Evolutionary conservation across 2,113 vertebrate species (phyloP), one percentile per base, ranked within the genome.

Genomic region (Brachypteracias leptosomus): DNA sequence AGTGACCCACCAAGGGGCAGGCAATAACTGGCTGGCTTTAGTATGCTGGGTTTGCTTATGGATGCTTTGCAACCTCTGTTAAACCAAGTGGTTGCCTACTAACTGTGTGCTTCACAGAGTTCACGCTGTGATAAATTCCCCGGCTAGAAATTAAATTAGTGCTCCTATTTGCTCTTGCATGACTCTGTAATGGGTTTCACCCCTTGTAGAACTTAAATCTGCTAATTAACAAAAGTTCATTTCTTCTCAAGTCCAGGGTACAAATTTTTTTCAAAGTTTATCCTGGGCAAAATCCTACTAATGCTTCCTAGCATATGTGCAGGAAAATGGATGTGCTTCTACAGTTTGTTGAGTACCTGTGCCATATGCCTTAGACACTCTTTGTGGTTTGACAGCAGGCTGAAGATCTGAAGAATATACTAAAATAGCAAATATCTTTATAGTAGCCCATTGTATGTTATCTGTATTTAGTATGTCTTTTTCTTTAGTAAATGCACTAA

Each of bases 111-210:
- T 58, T 78, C 78, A 42, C 29, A 47, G 59, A 71, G 55, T 57
- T 57, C 85, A 77, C 46, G 17, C 68, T n/a, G 75, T 40, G 93
- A 96, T 82, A 95, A 97, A 97, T 96, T 95, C 95, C 95, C 91
- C 13, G 35, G 92, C 84, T 92, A 95, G 91, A 94, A 96, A 97
- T 94, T 95, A 89, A 97, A 97, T 96, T 92, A 96, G 75, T 57
- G 76, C 90, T 95, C 90, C 55, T 95, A 58, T 74, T 94, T 96
- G 95, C 86, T 95, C 95, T 96, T 84, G 90, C 42, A 4, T 85
- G 93, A 97, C 95, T 94, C 95, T 3, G 3, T 74, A 94, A 96
- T 58, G 79, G 85, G 88, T 96, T 95, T 88, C 85, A 90, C 68
- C 85, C 85, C 89, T 91, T 66, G 90, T 17, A 96, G 93, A 96